A percentile compares a stretch with the other conserved stretches of the same genome.
phyloP scores from a whole-genome alignment of 2,888 invertebrate genomes.

The Cloeon dipterum region DNA sequence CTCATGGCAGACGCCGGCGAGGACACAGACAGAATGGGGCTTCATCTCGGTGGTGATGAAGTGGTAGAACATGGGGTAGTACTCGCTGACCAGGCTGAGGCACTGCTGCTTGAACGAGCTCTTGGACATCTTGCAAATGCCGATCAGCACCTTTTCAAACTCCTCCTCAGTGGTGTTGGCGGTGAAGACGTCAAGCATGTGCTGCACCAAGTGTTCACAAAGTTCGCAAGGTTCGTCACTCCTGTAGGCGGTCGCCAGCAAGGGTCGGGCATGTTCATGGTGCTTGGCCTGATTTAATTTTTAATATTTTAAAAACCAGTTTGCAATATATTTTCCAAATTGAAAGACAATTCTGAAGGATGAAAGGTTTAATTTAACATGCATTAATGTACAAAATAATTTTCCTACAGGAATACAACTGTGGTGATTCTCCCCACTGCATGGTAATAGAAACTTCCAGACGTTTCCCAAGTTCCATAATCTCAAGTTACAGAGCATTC shows the following conservation, averaged over 20 bases:
- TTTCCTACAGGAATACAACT: too few relatives aligned
- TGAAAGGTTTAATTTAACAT: too few relatives aligned
- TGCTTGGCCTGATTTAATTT: too few relatives aligned
- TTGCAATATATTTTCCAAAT: too few relatives aligned
- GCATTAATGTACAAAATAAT: constrained; percentile 1
- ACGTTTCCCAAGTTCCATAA: too few relatives aligned
- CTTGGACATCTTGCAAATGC: constrained; percentile 53
- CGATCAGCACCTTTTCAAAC: constrained; percentile 47
- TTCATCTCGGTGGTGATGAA: constrained; percentile 43
- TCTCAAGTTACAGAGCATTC: too few relatives aligned
- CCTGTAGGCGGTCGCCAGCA: too few relatives aligned
- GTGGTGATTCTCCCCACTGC: too few relatives aligned
- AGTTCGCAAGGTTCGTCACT: constrained; percentile 61
- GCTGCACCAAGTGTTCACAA: constrained; percentile 58
- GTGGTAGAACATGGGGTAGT: constrained; percentile 48
- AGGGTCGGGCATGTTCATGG: background rate
- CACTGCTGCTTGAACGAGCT: constrained; percentile 44
- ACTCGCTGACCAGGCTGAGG: constrained; percentile 48
- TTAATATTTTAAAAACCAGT: constrained; percentile 3
- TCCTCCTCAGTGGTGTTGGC: constrained; percentile 68
- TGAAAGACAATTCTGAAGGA: too few relatives aligned
- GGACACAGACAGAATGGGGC: constrained; percentile 39
- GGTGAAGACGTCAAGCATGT: constrained; percentile 53
- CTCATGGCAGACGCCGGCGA: constrained; percentile 39
- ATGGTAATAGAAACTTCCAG: too few relatives aligned